A percentile compares a stretch with the other conserved stretches of the same genome.
These are phyloP conservation scores for Ypsolopha scabrella DNA, from an alignment of 2,888 invertebrate genomes.

Conservation along the genomic window DNA sequence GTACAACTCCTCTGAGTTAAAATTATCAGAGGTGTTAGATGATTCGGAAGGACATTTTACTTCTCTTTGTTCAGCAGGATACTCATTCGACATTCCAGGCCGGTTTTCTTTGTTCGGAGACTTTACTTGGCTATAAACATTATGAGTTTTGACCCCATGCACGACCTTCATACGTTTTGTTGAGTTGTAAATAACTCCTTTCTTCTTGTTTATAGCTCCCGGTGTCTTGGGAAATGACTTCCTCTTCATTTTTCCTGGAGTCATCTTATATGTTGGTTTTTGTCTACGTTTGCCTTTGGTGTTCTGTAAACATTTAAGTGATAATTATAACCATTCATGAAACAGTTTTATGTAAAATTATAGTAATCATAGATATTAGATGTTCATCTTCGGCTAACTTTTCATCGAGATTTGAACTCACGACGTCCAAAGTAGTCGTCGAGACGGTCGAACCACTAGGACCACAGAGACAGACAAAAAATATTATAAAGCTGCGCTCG, in stretches of 20 bases:
- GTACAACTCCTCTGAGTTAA: slow-evolving; percentile 50
- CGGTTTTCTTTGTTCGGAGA: slow-evolving; percentile 37
- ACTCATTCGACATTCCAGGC: slow-evolving; percentile 13
- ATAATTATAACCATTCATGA: too few species aligned
- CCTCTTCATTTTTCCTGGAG: slow-evolving; percentile 54
- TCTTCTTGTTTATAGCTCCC: slow-evolving; percentile 43
- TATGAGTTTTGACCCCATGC: slow-evolving; percentile 30
- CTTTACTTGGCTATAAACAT: slow-evolving; percentile 17
- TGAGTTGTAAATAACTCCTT: slow-evolving; percentile 36
- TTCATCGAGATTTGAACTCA: too few species aligned
- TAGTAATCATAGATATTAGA: too few species aligned
- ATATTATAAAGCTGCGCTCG: too few species aligned
- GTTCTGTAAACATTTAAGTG: slow-evolving; percentile 34
- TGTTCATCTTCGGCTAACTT: too few species aligned
- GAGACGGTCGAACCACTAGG: too few species aligned
- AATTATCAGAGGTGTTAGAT: slow-evolving; percentile 31
- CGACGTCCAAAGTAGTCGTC: too few species aligned
- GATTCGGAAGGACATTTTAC: slow-evolving; percentile 51
- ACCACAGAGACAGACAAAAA: too few species aligned
- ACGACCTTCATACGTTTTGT: slow-evolving; percentile 35
- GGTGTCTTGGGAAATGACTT: slow-evolving; percentile 44
- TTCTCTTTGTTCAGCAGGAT: slow-evolving; percentile 22
- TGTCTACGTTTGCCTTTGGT: slow-evolving; percentile 33
- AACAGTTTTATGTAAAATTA: too few species aligned
- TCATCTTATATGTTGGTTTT: slow-evolving; percentile 38